Percentiles rank a stretch among this genome's conserved stretches.
phyloP scores from a whole-genome alignment of 2,113 vertebrate genomes.

The Scalopus aquaticus region DNA sequence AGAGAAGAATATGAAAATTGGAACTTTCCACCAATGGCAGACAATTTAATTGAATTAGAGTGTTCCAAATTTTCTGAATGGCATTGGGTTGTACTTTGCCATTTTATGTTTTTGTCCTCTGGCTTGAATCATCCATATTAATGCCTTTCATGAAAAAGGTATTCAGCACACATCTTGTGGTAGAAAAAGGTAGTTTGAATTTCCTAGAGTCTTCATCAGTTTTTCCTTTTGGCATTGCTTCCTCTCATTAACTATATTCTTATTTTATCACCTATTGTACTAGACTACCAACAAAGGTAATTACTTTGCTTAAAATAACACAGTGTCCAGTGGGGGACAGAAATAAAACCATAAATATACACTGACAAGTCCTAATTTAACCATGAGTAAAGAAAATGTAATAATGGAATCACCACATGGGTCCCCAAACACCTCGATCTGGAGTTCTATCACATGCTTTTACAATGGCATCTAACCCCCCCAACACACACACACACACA shows the following conservation, averaged over 20 bases:
- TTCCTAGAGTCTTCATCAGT: not conserved
- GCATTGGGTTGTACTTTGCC: not conserved
- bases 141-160: not conserved
- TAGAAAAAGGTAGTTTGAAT: not conserved
- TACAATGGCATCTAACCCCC: not conserved
- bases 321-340: not conserved
- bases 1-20: slow-evolving; percentile 68
- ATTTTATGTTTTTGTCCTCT: not conserved
- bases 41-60: slow-evolving; percentile 71
- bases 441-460: not conserved
- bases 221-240: not conserved
- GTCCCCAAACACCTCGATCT: not conserved
- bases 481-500: too few species aligned
- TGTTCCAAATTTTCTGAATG: slow-evolving; percentile 57
- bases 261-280: not conserved
- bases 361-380: not conserved
- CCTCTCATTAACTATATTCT: not conserved
- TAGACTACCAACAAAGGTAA: not conserved
- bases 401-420: not conserved
- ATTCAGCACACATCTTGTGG: not conserved
- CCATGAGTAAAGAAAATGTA: not conserved
- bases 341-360: not conserved
- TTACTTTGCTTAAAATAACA: slow-evolving; percentile 4
- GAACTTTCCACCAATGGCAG: slow-evolving; percentile 51
- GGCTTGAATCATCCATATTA: not conserved